Percentiles rank a stretch among this genome's conserved stretches.
These are phyloP conservation scores for Noctua janthina DNA, from an alignment of 2,888 invertebrate species.

Conservation along the genomic window DNA sequence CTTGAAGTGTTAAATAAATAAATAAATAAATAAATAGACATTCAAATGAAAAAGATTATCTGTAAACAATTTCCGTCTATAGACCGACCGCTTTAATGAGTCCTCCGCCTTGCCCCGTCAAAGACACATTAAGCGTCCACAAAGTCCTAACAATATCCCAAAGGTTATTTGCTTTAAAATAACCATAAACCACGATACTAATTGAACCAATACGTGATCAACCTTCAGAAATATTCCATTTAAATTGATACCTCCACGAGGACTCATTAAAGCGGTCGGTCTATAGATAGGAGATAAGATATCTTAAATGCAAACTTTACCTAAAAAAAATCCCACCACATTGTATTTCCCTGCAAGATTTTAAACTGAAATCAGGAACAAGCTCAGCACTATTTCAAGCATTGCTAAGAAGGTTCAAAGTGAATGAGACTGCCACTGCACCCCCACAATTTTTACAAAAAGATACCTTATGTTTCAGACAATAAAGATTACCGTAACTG, in stretches of 20 bases:
- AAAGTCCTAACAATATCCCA: no score
- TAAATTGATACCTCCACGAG: no score
- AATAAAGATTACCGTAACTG: conserved; percentile 22
- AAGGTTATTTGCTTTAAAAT: no score
- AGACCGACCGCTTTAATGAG: no score
- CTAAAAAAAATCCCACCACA: not conserved
- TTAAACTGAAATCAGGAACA: conserved; percentile 49
- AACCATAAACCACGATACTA: no score
- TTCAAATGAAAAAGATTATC: not conserved
- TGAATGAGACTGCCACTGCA: conserved; percentile 40
- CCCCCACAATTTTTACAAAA: conserved; percentile 6
- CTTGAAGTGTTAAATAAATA: no score
- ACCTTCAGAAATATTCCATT: no score
- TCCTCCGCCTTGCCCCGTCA: no score
- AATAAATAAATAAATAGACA: not conserved
- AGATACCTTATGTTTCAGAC: not conserved
- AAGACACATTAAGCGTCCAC: no score
- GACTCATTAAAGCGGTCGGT: no score
- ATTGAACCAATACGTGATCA: no score
- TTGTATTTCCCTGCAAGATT: conserved; percentile 27
- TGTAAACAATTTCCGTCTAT: not conserved
- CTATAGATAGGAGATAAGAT: no score
- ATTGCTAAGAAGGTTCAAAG: conserved; percentile 58
- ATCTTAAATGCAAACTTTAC: not conserved
- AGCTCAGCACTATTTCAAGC: conserved; percentile 57